Base-by-base conservation (phyloP, 2,113 vertebrate genomes). In the Cairina moschata region DNA sequence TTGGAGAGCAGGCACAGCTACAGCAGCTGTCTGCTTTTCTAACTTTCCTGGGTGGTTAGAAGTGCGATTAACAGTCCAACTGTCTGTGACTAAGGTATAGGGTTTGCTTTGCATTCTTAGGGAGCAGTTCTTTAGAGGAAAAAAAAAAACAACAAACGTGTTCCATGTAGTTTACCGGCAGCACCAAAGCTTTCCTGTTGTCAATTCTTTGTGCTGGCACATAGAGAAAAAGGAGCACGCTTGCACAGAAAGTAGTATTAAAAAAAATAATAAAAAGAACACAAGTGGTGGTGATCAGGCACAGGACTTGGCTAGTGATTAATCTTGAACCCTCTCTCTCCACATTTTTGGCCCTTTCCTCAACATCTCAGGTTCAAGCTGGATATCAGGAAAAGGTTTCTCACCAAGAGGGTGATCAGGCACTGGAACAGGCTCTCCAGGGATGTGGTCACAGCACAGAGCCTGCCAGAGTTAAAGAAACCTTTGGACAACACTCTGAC, bases 51-150 rank as follows among this genome's bases (percentile, higher is more conserved):
- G 48, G 68, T n/a, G 38, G 20, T 32, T 55, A 22, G 14, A 20
- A 56, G 36, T 75, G 71, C 67, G 34, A 23, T 12, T n/a, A n/a
- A 10, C 16, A 3, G 18, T 36, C 13, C 16, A 5, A 32, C 78
- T 50, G 79, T 52, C 91, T 38, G 40, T 1, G 0, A 2, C 62
- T 0, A 0, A 42, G 72, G 68, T 9, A 22, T 6, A 17, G 58
- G 42, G 42, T 52, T 83, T n/a, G 60, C 76, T 69, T 63, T 68
- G 15, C 8, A 0, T 54, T 62, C 86, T 38, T 2, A 6, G 40
- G 26, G 58, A 59, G 15, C 67, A 28, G 2, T 48, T 60, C 48
- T 50, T 25, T 22, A 48, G 46, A 22, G 46, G 46, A 22, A 22
- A 48, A 38, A 38, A 38, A 38, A 36, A 40, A 10, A 48, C n/a